Base-by-base conservation (phyloP, 1,140 invertebrate genomes). In the Spodoptera frugiperda region DNA sequence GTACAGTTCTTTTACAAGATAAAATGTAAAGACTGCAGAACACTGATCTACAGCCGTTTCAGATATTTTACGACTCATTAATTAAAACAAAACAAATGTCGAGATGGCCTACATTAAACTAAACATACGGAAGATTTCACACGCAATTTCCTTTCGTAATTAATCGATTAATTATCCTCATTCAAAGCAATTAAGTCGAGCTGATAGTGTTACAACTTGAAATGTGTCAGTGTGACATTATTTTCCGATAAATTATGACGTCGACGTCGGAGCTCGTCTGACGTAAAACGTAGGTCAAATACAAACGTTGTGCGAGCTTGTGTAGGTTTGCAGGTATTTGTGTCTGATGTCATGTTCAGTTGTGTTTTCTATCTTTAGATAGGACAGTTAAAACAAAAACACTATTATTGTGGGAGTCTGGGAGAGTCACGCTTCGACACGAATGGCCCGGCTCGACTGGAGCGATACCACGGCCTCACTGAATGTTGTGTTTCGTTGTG, bases 61-160 rank as follows among this genome's bases (percentile, higher is more conserved):
- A 39, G 12, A 63, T n/a, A 14, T 63, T 63, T 63, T 39, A 19
- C 57, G 33, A 63, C 19, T 25, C 17, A 46, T 63, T n/a, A 44
- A 39, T 39, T 44, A 11, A 44, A 63, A 46, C 33, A 44, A n/a
- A 44, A 44, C 33, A 63, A 15, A n/a, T 15, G 15, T 8, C 59
- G 19, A 44, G 59, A 14, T 39, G 33, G 30, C 15, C 33, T 39
- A 61, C 33, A 61, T 63, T 44, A 44, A 63, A 44, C 33, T 61
- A n/a, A 39, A 61, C 30, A 39, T 61, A 61, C 30, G n/a, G 33
- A 46, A 63, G 59, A 63, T 63, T 63, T 63, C 59, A 44, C 59
- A 63, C 33, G 33, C 59, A 63, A 63, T 63, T 63, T 44, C 59
- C 59, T 63, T 63, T 44, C 33, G 59, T 63, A 63, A 44, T 63